Evolutionary conservation across 2,113 vertebrate genomes (phyloP).

Genomic region (Pituophis catenifer): DNA sequence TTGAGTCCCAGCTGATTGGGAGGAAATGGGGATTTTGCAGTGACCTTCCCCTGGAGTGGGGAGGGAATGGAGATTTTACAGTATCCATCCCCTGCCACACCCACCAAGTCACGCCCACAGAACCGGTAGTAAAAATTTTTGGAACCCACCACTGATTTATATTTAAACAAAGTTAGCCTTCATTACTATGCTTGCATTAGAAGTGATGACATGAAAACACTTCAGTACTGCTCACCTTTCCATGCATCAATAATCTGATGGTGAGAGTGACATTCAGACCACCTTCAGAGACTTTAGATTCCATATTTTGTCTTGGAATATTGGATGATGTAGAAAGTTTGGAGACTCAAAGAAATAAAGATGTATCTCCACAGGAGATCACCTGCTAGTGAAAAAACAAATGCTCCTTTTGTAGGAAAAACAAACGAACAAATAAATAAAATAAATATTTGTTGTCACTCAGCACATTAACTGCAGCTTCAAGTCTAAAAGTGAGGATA

Average conservation of each 20-base stretch:
- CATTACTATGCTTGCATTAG: not conserved
- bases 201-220: not conserved
- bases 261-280: slow-evolving; percentile 97
- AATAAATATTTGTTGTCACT: not conserved
- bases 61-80: no score
- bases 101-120: no score
- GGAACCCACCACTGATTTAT: no score
- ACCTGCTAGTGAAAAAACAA: slow-evolving; percentile 64
- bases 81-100: no score
- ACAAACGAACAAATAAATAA: not conserved
- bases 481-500: not conserved
- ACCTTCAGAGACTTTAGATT: slow-evolving; percentile 92
- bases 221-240: slow-evolving; percentile 80
- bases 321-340: slow-evolving; percentile 53
- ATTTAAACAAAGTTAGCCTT: not conserved
- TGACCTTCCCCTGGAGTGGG: no score
- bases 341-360: slow-evolving; percentile 67
- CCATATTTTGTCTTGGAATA: slow-evolving; percentile 79
- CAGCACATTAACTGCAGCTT: not conserved
- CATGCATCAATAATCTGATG: slow-evolving; percentile 97
- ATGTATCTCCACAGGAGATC: slow-evolving; percentile 73
- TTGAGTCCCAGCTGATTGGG: no score
- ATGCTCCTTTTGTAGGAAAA: not conserved
- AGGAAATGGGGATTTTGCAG: no score
- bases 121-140: no score